phyloP scores from a whole-genome alignment of 2,888 invertebrate species.

The Parochlus steinenii region DNA sequence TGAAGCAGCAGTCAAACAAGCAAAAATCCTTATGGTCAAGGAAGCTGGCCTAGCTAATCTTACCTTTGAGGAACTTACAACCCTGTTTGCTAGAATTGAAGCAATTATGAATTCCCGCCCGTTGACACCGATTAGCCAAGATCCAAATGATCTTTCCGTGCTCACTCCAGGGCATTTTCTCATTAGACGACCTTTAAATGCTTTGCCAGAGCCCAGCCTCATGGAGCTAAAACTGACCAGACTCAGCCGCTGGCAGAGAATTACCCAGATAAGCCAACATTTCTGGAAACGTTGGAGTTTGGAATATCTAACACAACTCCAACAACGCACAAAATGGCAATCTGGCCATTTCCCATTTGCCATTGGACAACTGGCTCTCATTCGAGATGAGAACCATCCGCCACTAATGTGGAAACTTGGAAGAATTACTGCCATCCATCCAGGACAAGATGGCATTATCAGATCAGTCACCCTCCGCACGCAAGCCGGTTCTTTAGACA shows the following conservation, averaged over 20 bases:
- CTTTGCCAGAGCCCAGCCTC: constrained; percentile 17
- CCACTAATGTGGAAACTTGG: constrained; percentile 18
- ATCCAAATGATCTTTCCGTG: constrained; percentile 15
- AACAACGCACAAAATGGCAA: constrained; percentile 18
- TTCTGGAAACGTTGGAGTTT: constrained; percentile 18
- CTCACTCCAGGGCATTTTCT: constrained; percentile 17
- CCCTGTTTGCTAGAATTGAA: constrained; percentile 20
- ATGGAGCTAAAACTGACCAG: constrained; percentile 14
- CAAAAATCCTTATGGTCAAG: constrained; percentile 20
- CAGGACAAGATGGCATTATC: constrained; percentile 19
- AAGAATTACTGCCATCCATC: constrained; percentile 16
- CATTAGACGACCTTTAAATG: constrained; percentile 12
- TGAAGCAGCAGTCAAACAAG: constrained; percentile 22
- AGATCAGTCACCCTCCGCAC: too few relatives aligned
- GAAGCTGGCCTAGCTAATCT: constrained; percentile 17
- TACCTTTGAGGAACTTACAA: constrained; percentile 21
- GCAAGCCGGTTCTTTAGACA: too few relatives aligned
- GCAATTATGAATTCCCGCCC: constrained; percentile 21
- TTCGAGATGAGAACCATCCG: constrained; percentile 17
- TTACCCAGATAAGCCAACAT: constrained; percentile 17
- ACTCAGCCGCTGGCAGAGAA: constrained; percentile 18
- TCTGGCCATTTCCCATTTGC: constrained; percentile 12
- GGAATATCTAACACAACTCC: constrained; percentile 18
- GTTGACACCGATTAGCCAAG: constrained; percentile 16
- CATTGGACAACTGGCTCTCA: constrained; percentile 17